Conservation (phyloP, 2,797 vertebrate genomes). For the Centroberyx gerrardi region DNA sequence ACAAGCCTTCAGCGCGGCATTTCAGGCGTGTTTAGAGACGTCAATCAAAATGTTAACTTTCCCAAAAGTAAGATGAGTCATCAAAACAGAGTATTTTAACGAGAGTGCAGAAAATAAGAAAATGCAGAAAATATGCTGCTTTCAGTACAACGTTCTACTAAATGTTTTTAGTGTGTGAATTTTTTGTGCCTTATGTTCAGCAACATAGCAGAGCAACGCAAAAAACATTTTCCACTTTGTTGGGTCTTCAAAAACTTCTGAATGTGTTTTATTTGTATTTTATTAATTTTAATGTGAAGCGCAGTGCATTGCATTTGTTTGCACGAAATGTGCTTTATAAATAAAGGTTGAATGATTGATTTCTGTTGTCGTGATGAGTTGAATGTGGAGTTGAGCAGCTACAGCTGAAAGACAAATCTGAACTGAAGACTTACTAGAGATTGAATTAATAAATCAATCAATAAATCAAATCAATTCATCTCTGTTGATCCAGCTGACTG, state of each 20-base stretch:
- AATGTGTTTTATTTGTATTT: neutral
- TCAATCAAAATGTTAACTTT: constrained; percentile 9
- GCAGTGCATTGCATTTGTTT: too few relatives aligned
- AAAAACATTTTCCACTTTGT: neutral
- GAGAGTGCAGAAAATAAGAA: too few relatives aligned
- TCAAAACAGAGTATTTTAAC: neutral
- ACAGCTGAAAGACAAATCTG: neutral
- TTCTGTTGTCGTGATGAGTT: neutral
- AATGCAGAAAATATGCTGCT: neutral
- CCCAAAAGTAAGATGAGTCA: constrained; percentile 1
- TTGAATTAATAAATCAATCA: too few relatives aligned
- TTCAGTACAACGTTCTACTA: too few relatives aligned
- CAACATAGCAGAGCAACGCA: neutral
- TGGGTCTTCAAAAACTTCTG: neutral
- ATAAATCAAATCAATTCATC: neutral
- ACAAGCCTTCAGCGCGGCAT: neutral
- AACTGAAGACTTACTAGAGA: too few relatives aligned
- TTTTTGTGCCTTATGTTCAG: too few relatives aligned
- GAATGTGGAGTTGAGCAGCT: neutral
- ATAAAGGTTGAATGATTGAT: too few relatives aligned
- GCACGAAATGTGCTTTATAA: too few relatives aligned
- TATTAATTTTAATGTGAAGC: too few relatives aligned
- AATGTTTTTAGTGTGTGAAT: too few relatives aligned
- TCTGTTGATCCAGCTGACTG: neutral
- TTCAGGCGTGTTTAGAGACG: neutral